Percentiles rank a stretch among this genome's conserved stretches.
phyloP scores from a whole-genome alignment of 2,888 invertebrate species.

The Sarcophaga variegata region DNA sequence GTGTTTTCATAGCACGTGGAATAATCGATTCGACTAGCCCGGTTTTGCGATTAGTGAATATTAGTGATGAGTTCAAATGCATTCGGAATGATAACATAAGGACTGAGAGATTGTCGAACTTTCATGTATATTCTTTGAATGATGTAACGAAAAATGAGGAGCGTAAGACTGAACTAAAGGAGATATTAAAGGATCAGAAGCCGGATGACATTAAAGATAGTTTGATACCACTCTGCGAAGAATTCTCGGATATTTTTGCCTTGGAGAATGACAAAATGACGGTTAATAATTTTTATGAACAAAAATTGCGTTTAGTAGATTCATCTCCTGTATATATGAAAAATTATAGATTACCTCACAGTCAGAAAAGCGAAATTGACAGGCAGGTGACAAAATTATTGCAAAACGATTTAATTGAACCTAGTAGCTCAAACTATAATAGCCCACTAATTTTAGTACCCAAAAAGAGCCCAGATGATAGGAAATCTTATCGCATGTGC shows the following conservation, averaged over 20 bases:
- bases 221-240: slow-evolving; percentile 20
- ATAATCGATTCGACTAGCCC: slow-evolving; percentile 18
- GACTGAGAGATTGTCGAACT: background rate
- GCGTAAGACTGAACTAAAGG: background rate
- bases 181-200: background rate
- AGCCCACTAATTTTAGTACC: slow-evolving; percentile 23
- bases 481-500: slow-evolving; percentile 11
- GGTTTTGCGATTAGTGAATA: slow-evolving; percentile 12
- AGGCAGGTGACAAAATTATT: slow-evolving; percentile 41
- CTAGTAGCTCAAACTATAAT: slow-evolving; percentile 23
- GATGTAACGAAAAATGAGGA: background rate
- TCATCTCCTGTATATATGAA: slow-evolving; percentile 17
- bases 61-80: background rate
- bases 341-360: slow-evolving; percentile 11
- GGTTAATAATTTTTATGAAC: slow-evolving; percentile 28
- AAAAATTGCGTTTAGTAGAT: slow-evolving; percentile 18
- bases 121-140: slow-evolving; percentile 10
- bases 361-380: slow-evolving; percentile 4
- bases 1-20: slow-evolving; percentile 21
- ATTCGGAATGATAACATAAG: slow-evolving; percentile 5
- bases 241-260: slow-evolving; percentile 16
- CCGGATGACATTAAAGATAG: background rate
- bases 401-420: slow-evolving; percentile 14
- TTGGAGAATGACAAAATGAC: slow-evolving; percentile 31
- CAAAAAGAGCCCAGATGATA: background rate